Base-by-base conservation (phyloP, 2,888 invertebrate genomes). In the Harpalus rufipes region DNA sequence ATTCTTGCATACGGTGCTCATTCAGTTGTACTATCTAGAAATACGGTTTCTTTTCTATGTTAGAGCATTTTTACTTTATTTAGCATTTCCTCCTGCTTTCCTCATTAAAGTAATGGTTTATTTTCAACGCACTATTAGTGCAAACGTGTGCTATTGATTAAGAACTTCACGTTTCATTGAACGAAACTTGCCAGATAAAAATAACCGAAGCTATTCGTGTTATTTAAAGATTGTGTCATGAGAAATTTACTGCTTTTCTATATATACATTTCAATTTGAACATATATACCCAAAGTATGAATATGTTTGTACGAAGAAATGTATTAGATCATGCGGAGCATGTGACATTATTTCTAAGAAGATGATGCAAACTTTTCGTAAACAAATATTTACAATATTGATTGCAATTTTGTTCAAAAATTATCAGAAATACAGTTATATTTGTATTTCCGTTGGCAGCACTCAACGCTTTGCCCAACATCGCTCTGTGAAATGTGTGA, bases 201-300 rank as follows among this genome's bases (percentile, higher is more conserved):
- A 68, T 68, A 68, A 25, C 32, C 39, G 68, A 74, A 44, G 72
- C 10, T 74, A 74, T 74, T 51, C 12, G 72, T 74, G 72, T 41
- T 44, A 74, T 74, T 74, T 74, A n/a, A 74, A 16, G 44, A 10
- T 44, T 74, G 72, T 74, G 72, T 44, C 44, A 74, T 44, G 32
- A 32, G 14, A n/a, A 39, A 12, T 68, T 68, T 44, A 18, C 44
- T 16, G 44, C 10, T 44, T 18, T 74, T 74, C 72, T 74, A 74
- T 74, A 74, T 74, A 44, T 74, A 74, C 18, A 74, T 74, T 39
- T 32, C 14, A 39, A 68, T 68, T 18, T 18, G 18, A 21, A 21
- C 63, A 14, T n/a, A 68, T n/a, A 68, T 68, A 7, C 32, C n/a
- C 68, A 25, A 68, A 14, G 7, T 12, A 14, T 12, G 16, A 32